Base-by-base conservation (phyloP, 2,113 vertebrate genomes). In the Serinus canaria region DNA sequence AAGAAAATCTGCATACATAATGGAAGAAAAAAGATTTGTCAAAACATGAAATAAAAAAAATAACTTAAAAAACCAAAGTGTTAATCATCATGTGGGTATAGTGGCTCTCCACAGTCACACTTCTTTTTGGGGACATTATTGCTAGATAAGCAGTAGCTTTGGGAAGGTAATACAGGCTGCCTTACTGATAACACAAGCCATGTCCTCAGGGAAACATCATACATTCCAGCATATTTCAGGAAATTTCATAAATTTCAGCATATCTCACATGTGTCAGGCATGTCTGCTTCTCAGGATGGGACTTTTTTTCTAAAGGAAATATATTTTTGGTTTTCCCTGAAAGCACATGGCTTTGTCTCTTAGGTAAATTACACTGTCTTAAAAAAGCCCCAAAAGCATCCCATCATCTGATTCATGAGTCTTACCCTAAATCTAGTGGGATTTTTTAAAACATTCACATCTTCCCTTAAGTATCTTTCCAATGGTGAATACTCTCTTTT, bases 161-260 rank as follows among this genome's bases (percentile, higher is more conserved):
- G n/a, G 67, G 77, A 81, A 93, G 88, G 83, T 96, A 93, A 46
- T 89, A 21, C 44, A 60, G 58, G 6, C 92, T 88, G 76, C 64
- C 17, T 74, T 63, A 67, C 82, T 96, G 93, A 94, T 92, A 94
- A 87, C 60, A 63, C 31, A 58, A 67, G 41, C 60, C 68, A 1
- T 91, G 77, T 79, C 96, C 90, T 89, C 58, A 75, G 84, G 94
- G 90, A 93, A 92, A 9, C 86, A 83, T 94, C 76, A 75, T 87
- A 27, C 92, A 62, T 97, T 95, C 90, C 88, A 92, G 56, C 73
- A 59, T 89, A 79, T 96, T 94, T 90, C 95, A 95, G 96, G 92
- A 95, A 96, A 96, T 93, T 94, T 95, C 92, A 90, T 97, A 94
- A 93, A 93, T 97, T 94, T 94, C 62, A 89, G 76, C 92, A 52